Base-by-base conservation (phyloP, 1,140 invertebrate species). In the Elymnias hypermnestra region DNA sequence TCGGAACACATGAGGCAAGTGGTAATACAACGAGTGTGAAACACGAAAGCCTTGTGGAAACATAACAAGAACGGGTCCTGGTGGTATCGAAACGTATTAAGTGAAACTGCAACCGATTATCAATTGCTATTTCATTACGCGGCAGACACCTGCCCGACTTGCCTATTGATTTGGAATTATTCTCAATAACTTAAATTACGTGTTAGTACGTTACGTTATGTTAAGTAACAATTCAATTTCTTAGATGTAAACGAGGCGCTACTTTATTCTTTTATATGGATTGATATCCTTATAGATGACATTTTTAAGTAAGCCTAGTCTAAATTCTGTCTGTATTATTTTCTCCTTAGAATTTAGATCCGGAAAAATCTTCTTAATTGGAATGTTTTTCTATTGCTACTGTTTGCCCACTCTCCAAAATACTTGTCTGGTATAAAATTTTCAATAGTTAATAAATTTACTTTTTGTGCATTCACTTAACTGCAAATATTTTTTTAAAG, bases 61-160 rank as follows among this genome's bases (percentile, higher is more conserved):
- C 63, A 63, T 62, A 63, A 62, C 64, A 61, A 74, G 59, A 75
- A 73, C 71, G 49, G 63, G 71, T 73, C 57, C 57, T 41, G 47
- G 51, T 56, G 26, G 45, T 69, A 64, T 72, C 64, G 47, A 39
- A 56, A 49, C 50, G 61, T 69, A 68, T 67, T 58, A 71, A 77
- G 73, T 77, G 76, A 77, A 81, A 81, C 67, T 71, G 47, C 46
- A 60, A 57, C 48, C 60, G 63, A 68, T 70, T 77, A 72, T 81
- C 72, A 81, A 68, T 64, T 73, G 72, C 66, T 70, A 70, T 75
- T 77, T 75, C 64, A 72, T 75, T 81, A 72, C 75, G 63, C 63
- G 55, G 49, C 46, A 43, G 59, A 69, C 67, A 70, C 66, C 63
- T 71, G 67, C 54, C 38, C 37, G 14, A 36, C 22, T 54, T 40